A percentile compares a stretch with the other conserved stretches of the same genome.
phyloP scores from a whole-genome alignment of 2,888 invertebrate genomes.

The Dynastes maya region DNA sequence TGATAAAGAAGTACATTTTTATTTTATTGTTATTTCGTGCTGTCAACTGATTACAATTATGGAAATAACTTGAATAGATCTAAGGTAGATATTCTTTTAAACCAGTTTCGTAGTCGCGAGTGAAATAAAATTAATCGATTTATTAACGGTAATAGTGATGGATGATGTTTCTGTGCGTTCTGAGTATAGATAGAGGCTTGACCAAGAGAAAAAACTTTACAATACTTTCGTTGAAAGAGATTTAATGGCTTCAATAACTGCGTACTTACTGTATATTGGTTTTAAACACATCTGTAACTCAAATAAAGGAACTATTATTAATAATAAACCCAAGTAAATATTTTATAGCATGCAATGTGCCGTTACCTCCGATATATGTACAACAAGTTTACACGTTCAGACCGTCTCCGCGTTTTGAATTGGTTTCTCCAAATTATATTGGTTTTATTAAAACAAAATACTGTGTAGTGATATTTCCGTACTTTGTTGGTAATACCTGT shows the following conservation, averaged over 20 bases:
- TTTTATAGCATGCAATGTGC: too few relatives aligned
- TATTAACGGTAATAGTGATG: not conserved
- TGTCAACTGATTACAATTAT: not conserved
- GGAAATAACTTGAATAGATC: not conserved
- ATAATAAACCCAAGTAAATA: too few relatives aligned
- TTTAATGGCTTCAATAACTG: not conserved
- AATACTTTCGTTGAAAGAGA: not conserved
- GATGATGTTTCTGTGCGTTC: not conserved
- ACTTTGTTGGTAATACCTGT: too few relatives aligned
- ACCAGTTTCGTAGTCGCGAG: too few relatives aligned
- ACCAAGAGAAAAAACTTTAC: not conserved
- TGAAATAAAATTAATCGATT: not conserved
- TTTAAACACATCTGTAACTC: too few relatives aligned
- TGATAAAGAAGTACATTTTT: slow-evolving; percentile 19
- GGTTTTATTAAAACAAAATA: too few relatives aligned
- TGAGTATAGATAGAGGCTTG: not conserved
- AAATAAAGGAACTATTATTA: not conserved
- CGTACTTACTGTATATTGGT: not conserved
- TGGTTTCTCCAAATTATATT: too few relatives aligned
- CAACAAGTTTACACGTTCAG: too few relatives aligned
- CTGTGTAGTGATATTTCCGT: too few relatives aligned
- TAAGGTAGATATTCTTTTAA: not conserved
- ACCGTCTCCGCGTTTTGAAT: too few relatives aligned
- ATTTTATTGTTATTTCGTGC: not conserved
- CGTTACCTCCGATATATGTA: too few relatives aligned